Evolutionary conservation across 2,797 vertebrate species (phyloP), one percentile per base, ranked within the genome.

Genomic region (Numenius phaeopus): DNA sequence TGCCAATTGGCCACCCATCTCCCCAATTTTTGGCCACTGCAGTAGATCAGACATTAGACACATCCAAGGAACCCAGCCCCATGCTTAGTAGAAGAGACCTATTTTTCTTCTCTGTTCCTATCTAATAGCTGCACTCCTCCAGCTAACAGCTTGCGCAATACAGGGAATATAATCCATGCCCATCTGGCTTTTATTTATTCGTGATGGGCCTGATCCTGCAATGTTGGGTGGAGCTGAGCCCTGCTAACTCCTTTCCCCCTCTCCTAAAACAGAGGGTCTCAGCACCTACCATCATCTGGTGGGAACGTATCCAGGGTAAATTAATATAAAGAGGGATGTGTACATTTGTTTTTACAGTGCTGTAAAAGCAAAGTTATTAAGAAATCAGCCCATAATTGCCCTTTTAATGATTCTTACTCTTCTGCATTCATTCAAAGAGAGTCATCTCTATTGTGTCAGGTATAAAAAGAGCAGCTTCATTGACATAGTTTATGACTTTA

Each of bases 381-480:
- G 88, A 79, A 92, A 89, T 90, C 59, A 76, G 85, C 59, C 73
- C 40, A 11, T 85, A 94, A 95, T 82, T 62, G 73, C 64, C 57
- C 79, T 95, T 64, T 47, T 78, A 92, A 81, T 86, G 55, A 57
- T 30, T 58, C 84, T 15, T 16, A 66, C 66, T 83, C 40, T 49
- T 79, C 34, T 15, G 54, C 24, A 47, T 54, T 57, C 37, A 14
- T 47, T 87, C 89, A 62, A 69, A 82, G 61, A 54, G 81, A 52
- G 14, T 13, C 83, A 40, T 64, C 40, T 76, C 94, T 5, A 10
- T 81, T 93, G 81, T 61, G 4, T 14, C 26, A 30, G 88, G 70
- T 81, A 22, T 7, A 32, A 90, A 44, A 77, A 40, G 55, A 47
- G 86, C 37, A 86, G 93, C 84, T 66, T 30, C 59, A 2, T 2